These are phyloP conservation scores for Vanacampus margaritifer DNA, from an alignment of 2,113 vertebrate species.

Conservation along the genomic window DNA sequence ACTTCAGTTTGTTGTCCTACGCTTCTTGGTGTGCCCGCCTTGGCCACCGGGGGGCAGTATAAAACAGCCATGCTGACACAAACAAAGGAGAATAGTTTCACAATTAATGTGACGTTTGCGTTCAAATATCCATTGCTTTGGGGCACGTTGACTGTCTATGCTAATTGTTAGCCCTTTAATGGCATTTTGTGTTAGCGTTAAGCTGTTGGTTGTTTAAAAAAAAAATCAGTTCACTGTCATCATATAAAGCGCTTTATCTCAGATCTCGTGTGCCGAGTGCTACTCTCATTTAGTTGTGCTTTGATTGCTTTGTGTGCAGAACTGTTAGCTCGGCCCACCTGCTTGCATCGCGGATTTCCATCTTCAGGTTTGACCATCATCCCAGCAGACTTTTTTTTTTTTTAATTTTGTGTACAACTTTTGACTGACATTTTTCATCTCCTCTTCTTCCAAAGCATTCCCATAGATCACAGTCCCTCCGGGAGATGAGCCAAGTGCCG, in stretches of 20 bases:
- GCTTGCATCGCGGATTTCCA: slow-evolving; percentile 63
- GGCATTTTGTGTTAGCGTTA: background rate
- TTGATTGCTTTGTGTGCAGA: slow-evolving; percentile 63
- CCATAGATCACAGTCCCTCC: slow-evolving; percentile 69
- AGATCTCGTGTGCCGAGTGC: background rate
- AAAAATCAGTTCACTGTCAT: too few species aligned
- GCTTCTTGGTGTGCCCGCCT: background rate
- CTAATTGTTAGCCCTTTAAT: background rate
- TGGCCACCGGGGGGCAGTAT: background rate
- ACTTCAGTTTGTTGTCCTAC: background rate
- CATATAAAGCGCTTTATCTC: background rate
- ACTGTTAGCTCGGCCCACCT: slow-evolving; percentile 76
- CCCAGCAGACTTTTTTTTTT: background rate
- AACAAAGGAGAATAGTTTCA: background rate
- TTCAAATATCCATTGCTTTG: background rate
- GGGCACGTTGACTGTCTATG: background rate
- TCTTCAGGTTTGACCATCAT: slow-evolving; percentile 73
- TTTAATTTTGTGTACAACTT: background rate
- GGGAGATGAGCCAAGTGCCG: slow-evolving; percentile 48
- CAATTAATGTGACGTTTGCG: background rate
- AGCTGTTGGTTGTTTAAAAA: too few species aligned
- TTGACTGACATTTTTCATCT: background rate
- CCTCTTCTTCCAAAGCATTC: slow-evolving; percentile 58
- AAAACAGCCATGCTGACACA: background rate
- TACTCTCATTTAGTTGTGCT: slow-evolving; percentile 2